Base-by-base conservation (phyloP, 2,888 invertebrate genomes). In the Serripes groenlandicus region DNA sequence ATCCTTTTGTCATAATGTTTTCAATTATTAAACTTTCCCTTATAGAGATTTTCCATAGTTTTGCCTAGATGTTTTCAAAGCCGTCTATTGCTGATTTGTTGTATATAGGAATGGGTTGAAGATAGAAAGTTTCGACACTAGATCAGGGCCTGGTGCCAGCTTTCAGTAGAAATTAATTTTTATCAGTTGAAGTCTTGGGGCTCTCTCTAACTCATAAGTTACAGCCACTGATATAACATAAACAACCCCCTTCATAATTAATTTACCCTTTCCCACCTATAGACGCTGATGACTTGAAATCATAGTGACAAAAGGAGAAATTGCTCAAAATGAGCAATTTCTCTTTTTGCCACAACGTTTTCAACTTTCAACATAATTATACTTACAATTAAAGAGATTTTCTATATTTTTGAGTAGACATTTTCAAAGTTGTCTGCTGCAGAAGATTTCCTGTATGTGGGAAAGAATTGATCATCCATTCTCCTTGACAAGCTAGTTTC, bases 121-220 rank as follows among this genome's bases (percentile, higher is more conserved):
- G 66, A n/a, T n/a, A 64, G 28, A 66, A 42, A 42, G 49, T 30
- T 66, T 35, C 42, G 64, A 66, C 42, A 28, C 26, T 66, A 42
- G 66, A 42, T 42, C 15, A 26, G 23, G 66, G 66, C 42, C 66
- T 37, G 42, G 42, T 66, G 66, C 66, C 66, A 66, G 66, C 66
- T 66, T 66, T 66, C 66, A 66, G 28, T 42, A 42, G 66, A 42
- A 66, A 66, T 66, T 66, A 74, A 69, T 52, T 62, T 62, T 68
- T 49, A 58, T 78, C 73, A 60, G 54, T 68, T 58, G 69, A 68
- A 42, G 56, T 34, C 32, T 66, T 74, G 34, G 26, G 42, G 23
- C n/a, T 49, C 11, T 56, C 71, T 72, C 37, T n/a, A 34, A n/a
- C 62, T 62, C 62, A 62, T 62, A 62, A 66, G 42, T 66, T n/a